Conservation (phyloP, 2,113 vertebrate species). For the Mormyrus lacerda region DNA sequence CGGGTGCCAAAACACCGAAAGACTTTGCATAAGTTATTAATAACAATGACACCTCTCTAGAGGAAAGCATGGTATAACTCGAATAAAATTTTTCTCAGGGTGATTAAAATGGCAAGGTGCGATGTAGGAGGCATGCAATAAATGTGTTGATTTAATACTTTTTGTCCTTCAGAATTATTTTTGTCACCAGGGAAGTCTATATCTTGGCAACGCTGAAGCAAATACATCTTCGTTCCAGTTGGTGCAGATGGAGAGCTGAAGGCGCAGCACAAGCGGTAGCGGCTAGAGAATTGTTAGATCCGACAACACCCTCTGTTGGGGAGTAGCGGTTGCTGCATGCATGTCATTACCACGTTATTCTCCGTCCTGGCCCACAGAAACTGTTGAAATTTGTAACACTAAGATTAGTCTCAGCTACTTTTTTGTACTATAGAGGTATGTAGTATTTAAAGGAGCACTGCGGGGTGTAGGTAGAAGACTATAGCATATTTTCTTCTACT, state of each 20-base stretch:
- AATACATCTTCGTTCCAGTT: background rate
- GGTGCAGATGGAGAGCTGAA: background rate
- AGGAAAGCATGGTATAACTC: background rate
- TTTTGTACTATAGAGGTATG: background rate
- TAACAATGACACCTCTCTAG: background rate
- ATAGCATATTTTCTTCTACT: background rate
- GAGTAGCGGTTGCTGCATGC: background rate
- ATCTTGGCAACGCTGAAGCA: background rate
- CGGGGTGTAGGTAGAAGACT: background rate
- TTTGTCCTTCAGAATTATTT: background rate
- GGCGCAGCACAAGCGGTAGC: background rate
- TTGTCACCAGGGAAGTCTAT: background rate
- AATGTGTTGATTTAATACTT: background rate
- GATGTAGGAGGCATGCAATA: background rate
- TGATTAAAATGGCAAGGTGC: background rate
- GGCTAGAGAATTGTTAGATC: background rate
- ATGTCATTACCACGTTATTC: background rate
- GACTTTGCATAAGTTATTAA: slow-evolving; percentile 17
- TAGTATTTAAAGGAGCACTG: background rate
- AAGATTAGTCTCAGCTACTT: background rate
- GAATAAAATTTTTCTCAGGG: slow-evolving; percentile 5
- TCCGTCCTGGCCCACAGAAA: background rate
- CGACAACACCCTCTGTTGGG: slow-evolving; percentile 15
- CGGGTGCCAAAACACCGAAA: background rate
- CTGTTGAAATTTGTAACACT: background rate